phyloP scores from a whole-genome alignment of 1,140 invertebrate genomes.

The Drosophila biarmipes region DNA sequence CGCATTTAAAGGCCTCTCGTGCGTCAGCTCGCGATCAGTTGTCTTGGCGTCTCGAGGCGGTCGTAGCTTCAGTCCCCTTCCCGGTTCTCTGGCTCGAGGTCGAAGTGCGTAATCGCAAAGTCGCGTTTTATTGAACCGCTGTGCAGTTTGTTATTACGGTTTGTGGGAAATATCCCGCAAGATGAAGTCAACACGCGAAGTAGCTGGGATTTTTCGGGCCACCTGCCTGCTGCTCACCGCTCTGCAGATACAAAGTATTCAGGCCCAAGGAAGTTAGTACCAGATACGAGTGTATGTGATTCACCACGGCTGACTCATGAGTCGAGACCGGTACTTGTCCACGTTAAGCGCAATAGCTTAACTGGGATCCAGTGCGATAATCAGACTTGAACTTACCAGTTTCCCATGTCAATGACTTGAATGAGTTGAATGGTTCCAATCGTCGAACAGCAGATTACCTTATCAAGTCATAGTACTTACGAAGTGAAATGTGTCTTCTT shows the following conservation, averaged over 20 bases:
- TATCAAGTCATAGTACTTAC: slow-evolving; percentile 7
- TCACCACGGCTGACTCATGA: slow-evolving; percentile 45
- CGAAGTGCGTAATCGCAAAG: slow-evolving; percentile 26
- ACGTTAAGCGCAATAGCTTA: slow-evolving; percentile 14
- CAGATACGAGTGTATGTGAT: slow-evolving; percentile 29
- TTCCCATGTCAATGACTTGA: slow-evolving; percentile 13
- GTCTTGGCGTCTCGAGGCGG: slow-evolving; percentile 6
- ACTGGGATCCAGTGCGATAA: slow-evolving; percentile 10
- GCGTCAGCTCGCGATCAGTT: slow-evolving; percentile 15
- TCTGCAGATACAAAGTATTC: slow-evolving; percentile 28
- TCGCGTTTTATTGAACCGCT: slow-evolving; percentile 26
- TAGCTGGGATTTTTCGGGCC: slow-evolving; percentile 39
- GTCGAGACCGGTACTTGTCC: slow-evolving; percentile 2
- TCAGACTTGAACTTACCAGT: slow-evolving; percentile 5
- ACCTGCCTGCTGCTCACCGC: slow-evolving; percentile 23
- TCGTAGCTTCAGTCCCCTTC: not conserved
- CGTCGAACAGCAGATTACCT: slow-evolving; percentile 21
- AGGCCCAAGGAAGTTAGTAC: slow-evolving; percentile 68
- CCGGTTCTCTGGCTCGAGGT: slow-evolving; percentile 33
- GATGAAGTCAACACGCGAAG: slow-evolving; percentile 42
- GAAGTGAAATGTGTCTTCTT: slow-evolving; percentile 1
- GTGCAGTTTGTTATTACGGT: slow-evolving; percentile 14
- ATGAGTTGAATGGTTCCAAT: slow-evolving; percentile 17
- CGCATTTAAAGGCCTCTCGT: slow-evolving; percentile 37
- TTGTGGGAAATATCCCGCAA: slow-evolving; percentile 40